Conservation (phyloP, 2,888 invertebrate species). For the Polymixis lichenea region DNA sequence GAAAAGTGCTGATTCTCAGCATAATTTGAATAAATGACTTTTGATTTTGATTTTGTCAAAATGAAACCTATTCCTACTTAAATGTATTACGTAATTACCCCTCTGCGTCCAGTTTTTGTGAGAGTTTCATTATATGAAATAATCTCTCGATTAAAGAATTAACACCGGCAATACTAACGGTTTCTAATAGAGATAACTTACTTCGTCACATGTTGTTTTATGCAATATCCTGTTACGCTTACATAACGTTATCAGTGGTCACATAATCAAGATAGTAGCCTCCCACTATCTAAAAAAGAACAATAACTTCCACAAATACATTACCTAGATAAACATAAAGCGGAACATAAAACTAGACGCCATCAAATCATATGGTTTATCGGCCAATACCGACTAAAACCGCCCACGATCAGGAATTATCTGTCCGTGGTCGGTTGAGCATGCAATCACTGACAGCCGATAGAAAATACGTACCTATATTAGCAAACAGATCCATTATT, state of each 20-base stretch:
- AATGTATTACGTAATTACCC: no score
- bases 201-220: neutral
- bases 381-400: conserved; percentile 33
- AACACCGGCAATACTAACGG: no score
- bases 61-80: no score
- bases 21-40: no score
- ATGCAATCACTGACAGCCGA: conserved; percentile 59
- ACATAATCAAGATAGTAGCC: conserved; percentile 16
- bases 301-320: conserved; percentile 27
- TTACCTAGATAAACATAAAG: conserved; percentile 31
- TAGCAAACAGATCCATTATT: conserved; percentile 63
- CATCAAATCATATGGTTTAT: conserved; percentile 55
- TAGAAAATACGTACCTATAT: conserved; percentile 49
- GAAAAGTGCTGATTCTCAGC: no score
- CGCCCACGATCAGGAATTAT: conserved; percentile 45
- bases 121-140: no score
- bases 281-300: conserved; percentile 18
- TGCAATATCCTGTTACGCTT: conserved; percentile 6
- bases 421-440: conserved; percentile 39
- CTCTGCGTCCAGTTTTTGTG: neutral
- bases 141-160: no score
- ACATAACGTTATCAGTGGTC: conserved; percentile 17
- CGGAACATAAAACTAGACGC: conserved; percentile 29
- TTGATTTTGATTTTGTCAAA: no score
- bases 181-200: neutral